phyloP scores from a whole-genome alignment of 2,113 vertebrate genomes.

The Delphinus delphis region DNA sequence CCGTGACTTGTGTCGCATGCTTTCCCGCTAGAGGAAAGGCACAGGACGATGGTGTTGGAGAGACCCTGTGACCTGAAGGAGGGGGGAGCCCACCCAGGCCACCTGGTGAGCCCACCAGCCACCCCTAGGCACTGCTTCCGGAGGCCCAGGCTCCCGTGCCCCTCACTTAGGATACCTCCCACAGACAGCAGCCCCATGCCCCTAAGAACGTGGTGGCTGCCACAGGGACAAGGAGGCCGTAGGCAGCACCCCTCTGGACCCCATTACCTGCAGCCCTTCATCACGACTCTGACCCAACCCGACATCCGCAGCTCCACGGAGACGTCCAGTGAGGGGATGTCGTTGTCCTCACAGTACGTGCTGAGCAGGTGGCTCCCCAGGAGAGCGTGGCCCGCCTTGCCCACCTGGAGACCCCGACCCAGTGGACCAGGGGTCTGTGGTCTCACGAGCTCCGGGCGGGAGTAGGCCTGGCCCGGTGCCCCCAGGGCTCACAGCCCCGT shows the following conservation, averaged over 20 bases:
- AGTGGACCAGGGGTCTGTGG: fast-evolving
- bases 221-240: fast-evolving
- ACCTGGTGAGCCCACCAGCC: not conserved
- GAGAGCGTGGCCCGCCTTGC: fast-evolving
- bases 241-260: fast-evolving
- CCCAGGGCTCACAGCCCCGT: not conserved
- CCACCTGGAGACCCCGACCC: fast-evolving
- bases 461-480: not conserved
- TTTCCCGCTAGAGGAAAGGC: not conserved
- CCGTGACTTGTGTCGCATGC: fast-evolving
- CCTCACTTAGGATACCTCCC: too few species aligned
- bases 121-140: not conserved
- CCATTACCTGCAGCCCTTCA: too few species aligned
- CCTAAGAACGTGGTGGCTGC: not conserved
- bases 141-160: not conserved
- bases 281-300: too few species aligned
- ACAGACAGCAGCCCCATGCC: fast-evolving
- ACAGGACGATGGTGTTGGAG: fast-evolving
- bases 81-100: fast-evolving
- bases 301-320: fast-evolving
- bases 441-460: not conserved
- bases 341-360: fast-evolving
- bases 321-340: fast-evolving
- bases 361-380: not conserved
- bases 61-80: too few species aligned